A percentile compares a stretch with the other conserved stretches of the same genome.
These are phyloP conservation scores for Takifugu rubripes DNA, from an alignment of 2,797 vertebrate species.

Conservation along the genomic window DNA sequence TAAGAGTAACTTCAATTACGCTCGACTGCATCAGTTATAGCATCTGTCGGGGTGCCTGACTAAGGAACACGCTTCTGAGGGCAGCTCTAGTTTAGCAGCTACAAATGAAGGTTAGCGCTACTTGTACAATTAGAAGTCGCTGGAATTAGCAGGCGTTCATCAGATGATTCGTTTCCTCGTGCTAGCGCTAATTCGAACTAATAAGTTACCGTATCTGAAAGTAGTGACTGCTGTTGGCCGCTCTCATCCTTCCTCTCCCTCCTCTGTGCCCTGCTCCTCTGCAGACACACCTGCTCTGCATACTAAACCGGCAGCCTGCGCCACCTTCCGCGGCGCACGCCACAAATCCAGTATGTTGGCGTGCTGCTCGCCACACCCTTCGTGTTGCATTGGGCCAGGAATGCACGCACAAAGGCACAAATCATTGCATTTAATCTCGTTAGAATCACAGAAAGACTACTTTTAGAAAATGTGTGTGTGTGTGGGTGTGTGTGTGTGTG, in stretches of 20 bases:
- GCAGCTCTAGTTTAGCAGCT: no score
- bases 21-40: no score
- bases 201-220: no score
- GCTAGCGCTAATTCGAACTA: no score
- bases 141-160: no score
- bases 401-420: conserved; percentile 21
- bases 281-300: conserved; percentile 89
- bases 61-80: no score
- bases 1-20: no score
- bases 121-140: no score
- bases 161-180: no score
- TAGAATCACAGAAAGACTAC: no score
- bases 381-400: conserved; percentile 35
- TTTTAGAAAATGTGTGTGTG: conserved; percentile 8
- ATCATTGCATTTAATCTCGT: not conserved
- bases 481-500: conserved; percentile 17
- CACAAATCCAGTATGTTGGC: conserved; percentile 29
- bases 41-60: no score
- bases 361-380: conserved; percentile 44
- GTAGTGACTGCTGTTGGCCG: conserved; percentile 2
- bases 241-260: conserved; percentile 26
- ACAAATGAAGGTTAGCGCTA: no score
- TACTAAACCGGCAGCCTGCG: conserved; percentile 79
- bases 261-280: conserved; percentile 64
- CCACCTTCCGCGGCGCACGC: conserved; percentile 19